Conservation (phyloP, 30 jellyfish, hydroid and myxozoan genomes). For the Hydra vulgaris region DNA sequence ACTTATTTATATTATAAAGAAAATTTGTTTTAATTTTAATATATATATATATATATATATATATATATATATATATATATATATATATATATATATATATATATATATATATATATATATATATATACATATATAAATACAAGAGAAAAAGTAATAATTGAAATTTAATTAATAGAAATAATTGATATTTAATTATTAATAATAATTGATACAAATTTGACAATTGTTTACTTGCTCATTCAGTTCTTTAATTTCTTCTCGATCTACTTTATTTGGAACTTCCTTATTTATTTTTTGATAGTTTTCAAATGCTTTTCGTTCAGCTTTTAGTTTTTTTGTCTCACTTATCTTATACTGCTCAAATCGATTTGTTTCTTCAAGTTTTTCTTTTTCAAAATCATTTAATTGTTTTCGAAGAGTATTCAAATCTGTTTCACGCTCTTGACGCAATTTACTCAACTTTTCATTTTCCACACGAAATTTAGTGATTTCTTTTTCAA, state of each 20-base stretch:
- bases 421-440: conserved; percentile 44
- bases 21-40: no score
- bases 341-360: conserved; percentile 61
- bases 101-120: no score
- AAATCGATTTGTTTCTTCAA: conserved; percentile 56
- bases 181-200: no score
- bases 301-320: conserved; percentile 51
- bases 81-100: no score
- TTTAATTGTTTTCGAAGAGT: conserved; percentile 50
- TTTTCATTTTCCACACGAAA: conserved; percentile 54
- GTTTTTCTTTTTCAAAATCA: conserved; percentile 46
- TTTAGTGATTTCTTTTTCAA: conserved; percentile 56
- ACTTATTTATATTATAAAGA: no score
- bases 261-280: conserved; percentile 67
- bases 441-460: conserved; percentile 40
- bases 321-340: conserved; percentile 54
- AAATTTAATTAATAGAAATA: no score
- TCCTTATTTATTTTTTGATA: conserved; percentile 65
- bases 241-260: conserved; percentile 73
- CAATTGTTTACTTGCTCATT: conserved; percentile 52
- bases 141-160: no score
- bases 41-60: no score
- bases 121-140: neutral
- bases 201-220: no score
- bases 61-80: no score